These are phyloP conservation scores for Himalopsyche tibetana DNA, from an alignment of 2,888 invertebrate species.

Conservation along the genomic window DNA sequence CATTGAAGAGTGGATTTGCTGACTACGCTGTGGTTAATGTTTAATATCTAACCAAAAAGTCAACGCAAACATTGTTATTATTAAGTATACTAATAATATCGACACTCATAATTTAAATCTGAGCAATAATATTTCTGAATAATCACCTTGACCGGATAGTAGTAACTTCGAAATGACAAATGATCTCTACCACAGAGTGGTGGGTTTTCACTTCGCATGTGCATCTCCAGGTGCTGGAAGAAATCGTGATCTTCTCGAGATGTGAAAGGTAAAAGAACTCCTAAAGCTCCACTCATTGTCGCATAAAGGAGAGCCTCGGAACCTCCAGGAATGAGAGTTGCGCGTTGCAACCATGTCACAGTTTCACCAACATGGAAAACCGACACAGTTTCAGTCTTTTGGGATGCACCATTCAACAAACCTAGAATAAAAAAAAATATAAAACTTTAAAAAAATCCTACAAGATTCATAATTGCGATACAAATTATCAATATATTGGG, in stretches of 20 bases:
- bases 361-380: conserved; percentile 98
- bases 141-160: conserved; percentile 94
- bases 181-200: conserved; percentile 98
- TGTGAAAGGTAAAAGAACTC: conserved; percentile 95
- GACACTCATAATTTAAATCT: neutral
- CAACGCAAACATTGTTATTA: too few relatives aligned
- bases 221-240: conserved; percentile 99
- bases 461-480: neutral
- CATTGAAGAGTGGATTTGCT: conserved; percentile 69
- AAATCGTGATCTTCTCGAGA: conserved; percentile 99
- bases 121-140: neutral
- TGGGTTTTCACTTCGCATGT: conserved; percentile 97
- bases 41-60: conserved; percentile 46
- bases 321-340: conserved; percentile 97
- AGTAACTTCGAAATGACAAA: conserved; percentile 96
- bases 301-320: conserved; percentile 98
- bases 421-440: conserved; percentile 75
- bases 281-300: conserved; percentile 95
- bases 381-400: conserved; percentile 95
- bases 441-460: neutral
- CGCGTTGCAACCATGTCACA: conserved; percentile 95
- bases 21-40: conserved; percentile 72
- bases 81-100: too few relatives aligned
- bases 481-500: conserved; percentile 28
- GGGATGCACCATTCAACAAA: conserved; percentile 96